Evolutionary conservation across 64 coral and sea anemone species (phyloP).

Genomic region (Trachythela sp.): DNA sequence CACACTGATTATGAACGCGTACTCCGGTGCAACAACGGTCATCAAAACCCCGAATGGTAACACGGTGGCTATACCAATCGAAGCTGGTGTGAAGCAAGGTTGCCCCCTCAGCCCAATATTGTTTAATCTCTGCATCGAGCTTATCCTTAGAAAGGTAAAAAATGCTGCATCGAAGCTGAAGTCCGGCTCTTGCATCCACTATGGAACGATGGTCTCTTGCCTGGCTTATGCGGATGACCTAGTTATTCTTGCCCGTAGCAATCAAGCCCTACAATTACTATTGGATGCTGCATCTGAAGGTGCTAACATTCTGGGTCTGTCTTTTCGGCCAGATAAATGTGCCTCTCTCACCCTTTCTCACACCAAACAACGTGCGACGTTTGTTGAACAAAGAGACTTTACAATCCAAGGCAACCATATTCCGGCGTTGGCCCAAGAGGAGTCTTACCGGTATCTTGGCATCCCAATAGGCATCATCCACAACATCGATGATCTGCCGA

Average conservation of each 20-base stretch:
- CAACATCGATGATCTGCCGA: neutral
- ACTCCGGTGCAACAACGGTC: neutral
- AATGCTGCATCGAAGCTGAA: neutral
- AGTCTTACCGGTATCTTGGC: neutral
- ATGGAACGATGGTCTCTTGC: neutral
- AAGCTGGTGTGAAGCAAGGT: neutral
- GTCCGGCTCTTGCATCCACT: neutral
- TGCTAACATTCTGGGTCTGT: neutral
- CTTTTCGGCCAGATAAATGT: neutral
- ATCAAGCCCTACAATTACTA: neutral
- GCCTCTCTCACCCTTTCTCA: neutral
- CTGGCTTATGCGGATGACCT: neutral
- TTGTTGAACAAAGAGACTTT: neutral
- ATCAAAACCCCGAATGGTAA: neutral
- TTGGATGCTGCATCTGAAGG: neutral
- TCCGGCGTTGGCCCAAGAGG: neutral
- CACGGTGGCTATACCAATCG: neutral
- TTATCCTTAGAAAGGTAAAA: neutral
- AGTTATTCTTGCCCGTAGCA: neutral
- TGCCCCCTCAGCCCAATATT: neutral
- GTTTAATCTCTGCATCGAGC: neutral
- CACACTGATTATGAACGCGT: neutral
- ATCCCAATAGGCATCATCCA: neutral
- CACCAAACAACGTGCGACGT: neutral
- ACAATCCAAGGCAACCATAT: neutral